Percentiles rank a stretch among this genome's conserved stretches.
These are phyloP conservation scores for Phenganax subtilis DNA, from an alignment of 92 coral and sea anemone species.

Conservation along the genomic window DNA sequence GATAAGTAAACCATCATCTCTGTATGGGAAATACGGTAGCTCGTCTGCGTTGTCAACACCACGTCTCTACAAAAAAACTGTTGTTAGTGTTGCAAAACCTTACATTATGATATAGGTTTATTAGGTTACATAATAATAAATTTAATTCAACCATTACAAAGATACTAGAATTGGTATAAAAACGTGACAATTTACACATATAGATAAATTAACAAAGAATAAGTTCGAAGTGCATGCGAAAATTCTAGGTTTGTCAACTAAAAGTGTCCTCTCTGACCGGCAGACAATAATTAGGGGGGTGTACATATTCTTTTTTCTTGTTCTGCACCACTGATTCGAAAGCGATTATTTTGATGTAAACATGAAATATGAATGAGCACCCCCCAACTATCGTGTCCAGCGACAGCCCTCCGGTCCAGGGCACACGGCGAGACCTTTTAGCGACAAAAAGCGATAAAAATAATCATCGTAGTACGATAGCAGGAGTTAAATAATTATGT, in stretches of 20 bases:
- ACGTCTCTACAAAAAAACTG: constrained; percentile 7
- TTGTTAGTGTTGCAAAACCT: background rate
- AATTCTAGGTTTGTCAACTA: background rate
- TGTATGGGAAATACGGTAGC: constrained; percentile 22
- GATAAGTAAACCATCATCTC: constrained; percentile 28
- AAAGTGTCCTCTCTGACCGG: too few species aligned
- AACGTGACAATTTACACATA: too few species aligned
- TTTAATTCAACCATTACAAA: background rate
- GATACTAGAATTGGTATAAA: background rate
- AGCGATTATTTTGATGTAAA: too few species aligned
- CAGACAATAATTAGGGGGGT: too few species aligned
- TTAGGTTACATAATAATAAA: background rate
- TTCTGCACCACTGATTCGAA: too few species aligned
- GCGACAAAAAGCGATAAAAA: too few species aligned
- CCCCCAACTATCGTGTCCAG: too few species aligned
- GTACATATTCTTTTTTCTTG: too few species aligned
- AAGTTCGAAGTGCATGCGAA: background rate
- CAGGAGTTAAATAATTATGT: background rate
- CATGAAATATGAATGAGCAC: too few species aligned
- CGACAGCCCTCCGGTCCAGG: too few species aligned
- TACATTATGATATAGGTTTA: background rate
- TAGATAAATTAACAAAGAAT: too few species aligned
- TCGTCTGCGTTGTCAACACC: constrained; percentile 6
- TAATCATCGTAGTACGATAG: background rate
- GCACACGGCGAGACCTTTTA: too few species aligned